A percentile compares a stretch with the other conserved stretches of the same genome.
Conservation (phyloP, 2,113 vertebrate genomes). For the Callocephalon fimbriatum region DNA sequence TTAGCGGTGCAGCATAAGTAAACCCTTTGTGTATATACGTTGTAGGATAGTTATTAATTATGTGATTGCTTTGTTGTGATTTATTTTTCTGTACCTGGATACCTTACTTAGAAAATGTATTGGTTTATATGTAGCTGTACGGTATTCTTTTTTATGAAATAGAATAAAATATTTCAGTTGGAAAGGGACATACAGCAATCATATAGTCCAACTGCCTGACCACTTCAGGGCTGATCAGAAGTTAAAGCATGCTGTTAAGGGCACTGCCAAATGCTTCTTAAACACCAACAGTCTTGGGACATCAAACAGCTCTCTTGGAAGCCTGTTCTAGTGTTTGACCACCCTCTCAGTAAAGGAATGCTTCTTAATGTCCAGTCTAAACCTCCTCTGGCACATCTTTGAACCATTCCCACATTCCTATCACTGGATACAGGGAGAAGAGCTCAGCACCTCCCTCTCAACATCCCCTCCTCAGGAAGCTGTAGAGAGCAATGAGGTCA, state of each 20-base stretch:
- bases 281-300: not conserved
- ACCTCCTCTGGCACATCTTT: not conserved
- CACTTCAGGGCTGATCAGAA: not conserved
- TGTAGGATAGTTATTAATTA: not conserved
- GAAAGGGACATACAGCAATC: not conserved
- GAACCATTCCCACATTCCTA: accelerated
- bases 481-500: not conserved
- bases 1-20: not conserved
- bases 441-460: not conserved
- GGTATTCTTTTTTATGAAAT: not conserved
- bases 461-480: not conserved
- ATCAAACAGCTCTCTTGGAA: not conserved
- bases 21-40: not conserved
- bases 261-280: not conserved
- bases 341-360: not conserved
- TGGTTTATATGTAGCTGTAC: not conserved
- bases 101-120: not conserved
- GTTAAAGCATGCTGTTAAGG: not conserved
- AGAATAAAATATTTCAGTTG: not conserved
- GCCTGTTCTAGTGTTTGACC: not conserved
- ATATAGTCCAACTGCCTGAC: not conserved
- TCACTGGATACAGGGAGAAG: not conserved
- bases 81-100: not conserved
- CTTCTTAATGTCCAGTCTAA: not conserved
- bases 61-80: not conserved